These are phyloP conservation scores for Acromyrmex echinatior DNA, from an alignment of 1,140 invertebrate genomes.

Conservation along the genomic window DNA sequence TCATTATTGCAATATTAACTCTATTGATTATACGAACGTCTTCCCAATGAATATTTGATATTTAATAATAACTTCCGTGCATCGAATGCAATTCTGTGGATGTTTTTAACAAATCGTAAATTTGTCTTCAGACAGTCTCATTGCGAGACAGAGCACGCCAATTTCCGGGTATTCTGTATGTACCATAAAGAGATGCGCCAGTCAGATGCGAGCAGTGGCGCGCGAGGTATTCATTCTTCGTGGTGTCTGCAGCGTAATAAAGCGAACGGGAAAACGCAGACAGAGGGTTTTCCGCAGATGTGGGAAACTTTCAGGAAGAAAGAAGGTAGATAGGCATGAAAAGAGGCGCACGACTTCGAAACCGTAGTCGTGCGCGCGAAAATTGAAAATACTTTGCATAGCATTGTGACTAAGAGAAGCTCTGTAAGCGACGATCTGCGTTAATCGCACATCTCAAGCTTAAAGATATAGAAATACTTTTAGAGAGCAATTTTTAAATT, in stretches of 20 bases:
- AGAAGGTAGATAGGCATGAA: conserved; percentile 64
- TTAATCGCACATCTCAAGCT: conserved; percentile 21
- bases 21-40: background rate
- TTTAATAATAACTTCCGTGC: background rate
- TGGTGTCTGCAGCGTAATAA: conserved; percentile 66
- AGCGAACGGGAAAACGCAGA: conserved; percentile 46
- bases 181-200: conserved; percentile 29
- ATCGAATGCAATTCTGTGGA: background rate
- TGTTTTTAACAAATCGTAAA: conserved; percentile 17
- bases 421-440: conserved; percentile 19
- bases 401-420: conserved; percentile 42
- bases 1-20: conserved; percentile 32
- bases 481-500: background rate
- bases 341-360: conserved; percentile 38
- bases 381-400: conserved; percentile 81
- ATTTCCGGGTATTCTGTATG: conserved; percentile 20
- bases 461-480: background rate
- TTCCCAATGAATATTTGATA: background rate
- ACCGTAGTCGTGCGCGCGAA: conserved; percentile 60
- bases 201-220: conserved; percentile 36
- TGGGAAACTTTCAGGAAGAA: conserved; percentile 55
- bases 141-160: conserved; percentile 23
- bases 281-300: conserved; percentile 43
- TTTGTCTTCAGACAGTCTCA: conserved; percentile 24
- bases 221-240: conserved; percentile 47